Base-by-base conservation (phyloP, 2,888 invertebrate species). In the Sarcophaga variegata region DNA sequence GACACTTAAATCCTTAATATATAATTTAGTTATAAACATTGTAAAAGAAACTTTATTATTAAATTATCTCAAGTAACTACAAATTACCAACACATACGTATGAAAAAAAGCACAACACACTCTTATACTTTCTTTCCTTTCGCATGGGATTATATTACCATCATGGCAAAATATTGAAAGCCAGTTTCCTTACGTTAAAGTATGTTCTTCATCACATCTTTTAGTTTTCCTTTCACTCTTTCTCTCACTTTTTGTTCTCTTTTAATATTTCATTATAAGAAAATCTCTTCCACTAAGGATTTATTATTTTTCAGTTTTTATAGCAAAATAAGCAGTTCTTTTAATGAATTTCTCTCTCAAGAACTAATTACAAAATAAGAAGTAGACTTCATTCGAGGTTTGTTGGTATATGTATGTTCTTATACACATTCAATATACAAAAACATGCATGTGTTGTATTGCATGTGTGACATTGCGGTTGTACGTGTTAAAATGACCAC, bases 401-500 rank as follows among this genome's bases (percentile, higher is more conserved):
- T 49, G 49, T 49, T 11, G 3, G 49, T 14, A 6, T 49, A 59
- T 17, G 17, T 59, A 8, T 8, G 37, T 8, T 37, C 37, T 6
- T 37, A 37, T 10, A 37, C 1, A 37, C 37, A 37, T n/a, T 20
- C 67, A 20, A n/a, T 45, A 67, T 45, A 17, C 10, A 17, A 8
- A 62, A 11, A 20, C 22, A 37, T 67, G n/a, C 11, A 67, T 67
- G 45, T 17, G 54, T 27, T 78, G 77, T 71, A 37, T 49, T 37
- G 10, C 64, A 20, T 66, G 63, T 75, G 79, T 54, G 75, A 70
- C 69, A 71, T 49, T 84, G 81, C 22, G 70, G 78, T 76, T 75
- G 75, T 59, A 75, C 87, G 87, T 87, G 81, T 49, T 81, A 67
- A 84, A 78, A 59, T 79, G 84, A 84, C 83, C 87, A 54, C 79